Evolutionary conservation across 2,888 invertebrate species (phyloP).

Genomic region (Mesoligia furuncula): DNA sequence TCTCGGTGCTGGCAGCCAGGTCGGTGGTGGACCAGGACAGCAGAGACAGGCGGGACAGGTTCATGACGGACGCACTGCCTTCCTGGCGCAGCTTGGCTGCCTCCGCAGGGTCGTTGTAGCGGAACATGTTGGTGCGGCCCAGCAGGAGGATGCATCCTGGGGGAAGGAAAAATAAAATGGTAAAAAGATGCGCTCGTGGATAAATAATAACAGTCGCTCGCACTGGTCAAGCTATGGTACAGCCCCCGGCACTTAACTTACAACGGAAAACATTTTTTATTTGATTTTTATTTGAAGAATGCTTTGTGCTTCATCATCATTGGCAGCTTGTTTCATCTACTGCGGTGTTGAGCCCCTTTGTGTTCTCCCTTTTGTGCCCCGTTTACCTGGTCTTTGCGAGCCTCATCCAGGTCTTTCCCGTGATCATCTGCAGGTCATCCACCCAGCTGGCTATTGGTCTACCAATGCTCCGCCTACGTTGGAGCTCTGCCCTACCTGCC

Average conservation of each 20-base stretch:
- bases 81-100: slow-evolving; percentile 95
- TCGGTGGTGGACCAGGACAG: slow-evolving; percentile 96
- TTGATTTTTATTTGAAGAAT: background rate
- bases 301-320: background rate
- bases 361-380: background rate
- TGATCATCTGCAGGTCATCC: background rate
- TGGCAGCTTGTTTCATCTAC: background rate
- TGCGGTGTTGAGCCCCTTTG: too few relatives aligned
- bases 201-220: too few relatives aligned
- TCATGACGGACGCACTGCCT: slow-evolving; percentile 92
- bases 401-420: background rate
- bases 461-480: background rate
- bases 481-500: background rate
- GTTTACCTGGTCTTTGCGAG: background rate
- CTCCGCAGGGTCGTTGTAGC: slow-evolving; percentile 97
- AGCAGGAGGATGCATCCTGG: slow-evolving; percentile 94
- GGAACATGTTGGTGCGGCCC: slow-evolving; percentile 95
- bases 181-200: background rate
- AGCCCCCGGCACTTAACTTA: too few relatives aligned
- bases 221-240: background rate
- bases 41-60: slow-evolving; percentile 95
- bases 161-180: rapidly evolving
- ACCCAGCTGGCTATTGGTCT: background rate
- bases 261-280: background rate
- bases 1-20: slow-evolving; percentile 93